phyloP scores from a whole-genome alignment of 2,797 vertebrate genomes.

The Notamacropus eugenii region DNA sequence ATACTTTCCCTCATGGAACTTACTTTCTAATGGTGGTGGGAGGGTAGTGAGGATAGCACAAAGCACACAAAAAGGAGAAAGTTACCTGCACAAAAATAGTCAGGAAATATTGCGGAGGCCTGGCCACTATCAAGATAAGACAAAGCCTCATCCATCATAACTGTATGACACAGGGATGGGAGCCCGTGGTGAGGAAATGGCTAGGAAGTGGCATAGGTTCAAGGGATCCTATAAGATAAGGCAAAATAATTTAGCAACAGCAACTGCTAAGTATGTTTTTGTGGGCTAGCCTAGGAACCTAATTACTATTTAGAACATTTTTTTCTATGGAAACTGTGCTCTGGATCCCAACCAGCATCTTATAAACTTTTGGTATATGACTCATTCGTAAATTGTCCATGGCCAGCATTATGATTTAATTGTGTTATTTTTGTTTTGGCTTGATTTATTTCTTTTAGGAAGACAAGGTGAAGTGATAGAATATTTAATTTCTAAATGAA shows the following conservation, averaged over 20 bases:
- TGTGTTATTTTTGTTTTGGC: neutral
- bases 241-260: neutral
- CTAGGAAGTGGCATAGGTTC: neutral
- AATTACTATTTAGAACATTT: neutral
- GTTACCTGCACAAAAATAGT: neutral
- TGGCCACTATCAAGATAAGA: neutral
- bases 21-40: neutral
- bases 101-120: neutral
- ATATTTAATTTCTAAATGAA: conserved; percentile 58
- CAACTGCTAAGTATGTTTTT: neutral
- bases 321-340: neutral
- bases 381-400: neutral
- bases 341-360: neutral
- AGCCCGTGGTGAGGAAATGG: neutral
- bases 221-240: neutral
- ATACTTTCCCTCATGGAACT: neutral
- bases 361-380: neutral
- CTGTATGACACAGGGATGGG: neutral
- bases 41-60: neutral
- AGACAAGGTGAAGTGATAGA: neutral
- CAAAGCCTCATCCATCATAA: neutral
- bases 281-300: neutral
- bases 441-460: neutral
- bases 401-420: neutral
- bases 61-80: neutral